Evolutionary conservation across 2,797 vertebrate species (phyloP).

Genomic region (Hemitrygon akajei): DNA sequence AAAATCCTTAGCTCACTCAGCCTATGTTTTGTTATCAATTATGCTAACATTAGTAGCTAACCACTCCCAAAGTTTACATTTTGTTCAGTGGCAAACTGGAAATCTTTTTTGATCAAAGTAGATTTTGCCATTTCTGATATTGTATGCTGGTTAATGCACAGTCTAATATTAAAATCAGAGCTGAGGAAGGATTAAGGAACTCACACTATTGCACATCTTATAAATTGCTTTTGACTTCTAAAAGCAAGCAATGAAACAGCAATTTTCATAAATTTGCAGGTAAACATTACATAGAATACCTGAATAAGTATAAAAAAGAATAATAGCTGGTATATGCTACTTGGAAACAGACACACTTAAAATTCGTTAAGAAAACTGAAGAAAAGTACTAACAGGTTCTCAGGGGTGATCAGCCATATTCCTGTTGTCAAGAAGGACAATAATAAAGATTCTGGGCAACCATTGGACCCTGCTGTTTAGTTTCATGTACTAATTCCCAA

Average conservation of each 20-base stretch:
- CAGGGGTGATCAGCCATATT: not conserved
- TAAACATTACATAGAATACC: not conserved
- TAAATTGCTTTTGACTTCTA: not conserved
- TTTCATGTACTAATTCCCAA: not conserved
- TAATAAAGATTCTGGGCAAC: not conserved
- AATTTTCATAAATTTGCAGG: not conserved
- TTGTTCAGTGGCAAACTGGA: not conserved
- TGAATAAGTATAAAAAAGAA: not conserved
- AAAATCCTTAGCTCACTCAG: no score
- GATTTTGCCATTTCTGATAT: not conserved
- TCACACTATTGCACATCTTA: not conserved
- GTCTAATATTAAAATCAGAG: not conserved
- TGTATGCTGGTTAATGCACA: not conserved
- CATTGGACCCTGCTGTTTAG: not conserved
- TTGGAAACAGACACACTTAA: not conserved
- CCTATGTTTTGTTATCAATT: not conserved
- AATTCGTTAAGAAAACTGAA: not conserved
- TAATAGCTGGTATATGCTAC: not conserved
- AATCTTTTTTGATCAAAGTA: not conserved
- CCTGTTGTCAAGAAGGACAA: not conserved
- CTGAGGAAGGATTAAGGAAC: not conserved
- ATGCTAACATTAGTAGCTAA: not conserved
- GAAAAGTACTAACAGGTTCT: not conserved
- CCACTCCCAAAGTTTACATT: not conserved
- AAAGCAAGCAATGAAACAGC: not conserved